Percentiles rank a stretch among this genome's conserved stretches.
Evolutionary conservation across 2,797 vertebrate genomes (phyloP).

Genomic region (Macropus fuliginosus): DNA sequence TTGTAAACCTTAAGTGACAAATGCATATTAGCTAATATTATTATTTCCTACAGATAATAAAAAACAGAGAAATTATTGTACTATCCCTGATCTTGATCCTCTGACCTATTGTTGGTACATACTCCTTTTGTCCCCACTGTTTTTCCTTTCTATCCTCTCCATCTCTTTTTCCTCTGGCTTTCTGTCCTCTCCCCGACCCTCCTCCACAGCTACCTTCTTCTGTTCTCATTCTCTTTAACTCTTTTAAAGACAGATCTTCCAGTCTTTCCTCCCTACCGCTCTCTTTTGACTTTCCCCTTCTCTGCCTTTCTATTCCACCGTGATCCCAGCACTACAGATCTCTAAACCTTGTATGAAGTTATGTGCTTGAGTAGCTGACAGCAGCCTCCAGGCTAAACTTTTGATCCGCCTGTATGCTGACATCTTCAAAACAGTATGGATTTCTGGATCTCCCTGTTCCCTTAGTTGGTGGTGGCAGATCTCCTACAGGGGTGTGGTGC

Average conservation of each 20-base stretch:
- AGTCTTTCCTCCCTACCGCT: neutral
- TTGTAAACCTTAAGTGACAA: neutral
- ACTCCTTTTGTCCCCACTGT: neutral
- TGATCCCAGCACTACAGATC: neutral
- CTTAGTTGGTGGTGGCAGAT: neutral
- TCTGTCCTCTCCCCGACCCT: neutral
- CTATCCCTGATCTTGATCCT: neutral
- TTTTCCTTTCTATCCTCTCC: neutral
- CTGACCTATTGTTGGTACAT: neutral
- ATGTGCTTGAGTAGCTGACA: constrained; percentile 80
- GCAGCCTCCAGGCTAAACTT: constrained; percentile 82
- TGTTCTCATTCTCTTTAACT: neutral
- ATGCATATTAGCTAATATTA: neutral
- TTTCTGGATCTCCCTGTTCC: accelerated
- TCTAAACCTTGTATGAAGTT: constrained; percentile 71
- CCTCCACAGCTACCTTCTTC: neutral
- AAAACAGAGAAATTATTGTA: neutral
- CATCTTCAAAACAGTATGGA: constrained; percentile 63
- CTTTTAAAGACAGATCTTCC: neutral
- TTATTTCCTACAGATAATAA: neutral
- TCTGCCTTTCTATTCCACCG: neutral
- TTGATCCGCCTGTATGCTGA: constrained; percentile 80
- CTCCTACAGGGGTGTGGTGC: accelerated
- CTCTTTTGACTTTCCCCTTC: neutral
- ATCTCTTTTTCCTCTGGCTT: constrained; percentile 20